Percentiles rank a stretch among this genome's conserved stretches.
Conservation (phyloP, 2,888 invertebrate species). For the Drosophila meridionalis region DNA sequence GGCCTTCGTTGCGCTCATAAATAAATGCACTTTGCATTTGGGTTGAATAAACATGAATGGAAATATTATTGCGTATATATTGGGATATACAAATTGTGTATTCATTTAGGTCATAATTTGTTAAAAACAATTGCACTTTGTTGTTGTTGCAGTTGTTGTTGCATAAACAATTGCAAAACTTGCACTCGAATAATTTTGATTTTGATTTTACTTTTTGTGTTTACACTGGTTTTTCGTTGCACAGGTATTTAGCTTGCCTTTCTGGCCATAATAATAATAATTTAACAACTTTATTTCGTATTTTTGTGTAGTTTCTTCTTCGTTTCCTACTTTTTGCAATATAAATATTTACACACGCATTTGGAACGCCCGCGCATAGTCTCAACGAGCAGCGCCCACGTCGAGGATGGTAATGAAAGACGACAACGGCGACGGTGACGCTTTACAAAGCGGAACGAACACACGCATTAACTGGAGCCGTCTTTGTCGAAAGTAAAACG, state of each 20-base stretch:
- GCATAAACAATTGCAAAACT: slow-evolving; percentile 71
- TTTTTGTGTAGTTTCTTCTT: slow-evolving; percentile 10
- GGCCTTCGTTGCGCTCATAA: slow-evolving; percentile 46
- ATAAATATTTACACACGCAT: slow-evolving; percentile 58
- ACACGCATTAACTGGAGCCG: slow-evolving; percentile 35
- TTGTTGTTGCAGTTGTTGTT: slow-evolving; percentile 41
- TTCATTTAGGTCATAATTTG: slow-evolving; percentile 51
- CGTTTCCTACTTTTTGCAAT: slow-evolving; percentile 19
- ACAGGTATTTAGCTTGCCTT: slow-evolving; percentile 43
- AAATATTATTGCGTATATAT: slow-evolving; percentile 28
- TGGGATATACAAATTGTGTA: slow-evolving; percentile 4
- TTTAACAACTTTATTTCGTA: slow-evolving; percentile 59
- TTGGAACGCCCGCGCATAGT: slow-evolving; percentile 23
- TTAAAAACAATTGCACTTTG: slow-evolving; percentile 60
- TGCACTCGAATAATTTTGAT: slow-evolving; percentile 39
- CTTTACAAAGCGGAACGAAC: slow-evolving; percentile 40
- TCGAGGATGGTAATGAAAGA: slow-evolving; percentile 33
- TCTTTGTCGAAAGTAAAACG: slow-evolving; percentile 28
- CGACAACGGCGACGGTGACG: slow-evolving; percentile 2
- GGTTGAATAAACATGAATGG: slow-evolving; percentile 15
- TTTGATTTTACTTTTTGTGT: slow-evolving; percentile 12
- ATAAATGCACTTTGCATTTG: slow-evolving; percentile 45
- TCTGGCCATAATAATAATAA: slow-evolving; percentile 47
- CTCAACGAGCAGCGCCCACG: slow-evolving; percentile 51
- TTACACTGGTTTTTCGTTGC: slow-evolving; percentile 47